Evolutionary conservation across 2,888 invertebrate genomes (phyloP).

Genomic region (Monochamus alternatus): DNA sequence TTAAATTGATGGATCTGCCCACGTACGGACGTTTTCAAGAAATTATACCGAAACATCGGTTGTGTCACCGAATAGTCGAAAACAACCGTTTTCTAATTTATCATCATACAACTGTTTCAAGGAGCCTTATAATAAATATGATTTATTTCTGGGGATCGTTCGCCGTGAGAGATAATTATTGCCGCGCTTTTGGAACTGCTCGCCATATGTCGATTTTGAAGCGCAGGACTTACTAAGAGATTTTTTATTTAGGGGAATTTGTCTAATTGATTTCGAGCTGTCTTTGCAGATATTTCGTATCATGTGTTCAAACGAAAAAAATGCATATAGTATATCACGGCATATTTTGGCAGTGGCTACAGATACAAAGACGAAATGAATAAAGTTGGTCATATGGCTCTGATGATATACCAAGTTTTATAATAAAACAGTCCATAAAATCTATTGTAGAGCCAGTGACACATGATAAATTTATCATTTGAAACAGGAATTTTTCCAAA

Average conservation of each 20-base stretch:
- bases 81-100: conserved; percentile 24
- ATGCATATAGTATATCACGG: no score
- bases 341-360: no score
- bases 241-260: neutral
- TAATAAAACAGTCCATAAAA: no score
- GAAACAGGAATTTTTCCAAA: no score
- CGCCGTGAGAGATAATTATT: neutral
- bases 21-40: conserved; percentile 1
- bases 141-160: conserved; percentile 8
- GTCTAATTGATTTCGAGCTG: neutral
- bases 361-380: no score
- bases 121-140: conserved; percentile 7
- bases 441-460: no score
- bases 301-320: no score
- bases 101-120: conserved; percentile 17
- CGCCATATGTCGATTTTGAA: conserved; percentile 4
- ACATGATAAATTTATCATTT: no score
- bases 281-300: neutral
- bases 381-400: no score
- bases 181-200: conserved; percentile 3
- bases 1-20: conserved; percentile 16
- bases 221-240: neutral
- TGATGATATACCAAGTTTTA: no score
- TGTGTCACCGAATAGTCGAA: conserved; percentile 22
- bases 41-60: conserved; percentile 10